phyloP scores from a whole-genome alignment of 2,888 invertebrate genomes.

The Copidosoma aretas region DNA sequence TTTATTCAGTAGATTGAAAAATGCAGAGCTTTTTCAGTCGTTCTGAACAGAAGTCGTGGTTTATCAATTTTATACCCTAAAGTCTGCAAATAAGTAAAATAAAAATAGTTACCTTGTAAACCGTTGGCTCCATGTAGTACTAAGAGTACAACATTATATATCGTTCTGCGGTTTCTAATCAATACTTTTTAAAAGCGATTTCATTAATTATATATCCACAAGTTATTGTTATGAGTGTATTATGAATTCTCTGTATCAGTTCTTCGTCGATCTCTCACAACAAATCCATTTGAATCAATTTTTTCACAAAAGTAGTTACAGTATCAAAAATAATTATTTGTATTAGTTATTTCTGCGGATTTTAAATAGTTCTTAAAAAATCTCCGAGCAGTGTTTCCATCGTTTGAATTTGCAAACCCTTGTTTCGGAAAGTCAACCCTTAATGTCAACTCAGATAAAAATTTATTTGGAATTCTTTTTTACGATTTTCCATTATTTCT shows the following conservation, averaged over 20 bases:
- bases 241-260: constrained; percentile 3
- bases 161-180: too few relatives aligned
- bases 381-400: constrained; percentile 19
- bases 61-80: too few relatives aligned
- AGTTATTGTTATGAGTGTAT: constrained; percentile 9
- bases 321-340: neutral
- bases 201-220: constrained; percentile 8
- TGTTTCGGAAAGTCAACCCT: too few relatives aligned
- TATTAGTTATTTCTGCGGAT: constrained; percentile 27
- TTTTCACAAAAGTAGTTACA: too few relatives aligned
- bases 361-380: constrained; percentile 14
- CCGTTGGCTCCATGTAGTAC: constrained; percentile 26
- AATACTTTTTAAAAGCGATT: constrained; percentile 10
- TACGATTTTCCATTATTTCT: constrained; percentile 4
- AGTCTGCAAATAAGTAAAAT: too few relatives aligned
- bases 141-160: neutral
- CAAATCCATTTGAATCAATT: too few relatives aligned
- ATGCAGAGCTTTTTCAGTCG: too few relatives aligned
- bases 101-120: constrained; percentile 11
- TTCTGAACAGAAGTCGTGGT: too few relatives aligned
- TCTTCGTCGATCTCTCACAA: constrained; percentile 19
- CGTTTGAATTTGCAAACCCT: too few relatives aligned
- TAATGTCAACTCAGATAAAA: too few relatives aligned
- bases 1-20: too few relatives aligned
- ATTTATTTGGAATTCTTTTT: constrained; percentile 1